Evolutionary conservation across 2,113 vertebrate genomes (phyloP).

Genomic region (Peromyscus californicus): DNA sequence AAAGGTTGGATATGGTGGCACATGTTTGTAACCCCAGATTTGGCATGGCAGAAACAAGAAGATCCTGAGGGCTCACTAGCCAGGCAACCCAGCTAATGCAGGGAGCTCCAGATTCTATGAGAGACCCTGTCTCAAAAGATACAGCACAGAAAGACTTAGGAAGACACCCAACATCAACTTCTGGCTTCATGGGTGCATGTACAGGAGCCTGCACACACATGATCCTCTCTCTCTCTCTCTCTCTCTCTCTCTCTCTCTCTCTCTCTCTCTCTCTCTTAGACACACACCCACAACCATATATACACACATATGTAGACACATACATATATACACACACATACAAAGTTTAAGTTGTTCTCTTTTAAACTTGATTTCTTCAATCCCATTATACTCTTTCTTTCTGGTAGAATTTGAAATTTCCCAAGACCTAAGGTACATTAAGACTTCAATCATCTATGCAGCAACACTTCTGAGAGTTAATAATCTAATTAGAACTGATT

Average conservation of each 20-base stretch:
- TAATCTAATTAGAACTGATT: background rate
- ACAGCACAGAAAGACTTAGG: no score
- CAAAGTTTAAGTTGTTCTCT: background rate
- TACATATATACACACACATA: background rate
- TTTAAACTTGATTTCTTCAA: slow-evolving; percentile 8
- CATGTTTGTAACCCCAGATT: background rate
- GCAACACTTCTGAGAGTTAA: background rate
- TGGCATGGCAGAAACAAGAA: background rate
- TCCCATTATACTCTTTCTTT: background rate
- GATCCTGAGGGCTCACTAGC: background rate
- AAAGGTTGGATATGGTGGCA: background rate
- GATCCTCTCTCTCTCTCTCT: background rate
- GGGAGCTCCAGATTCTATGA: background rate
- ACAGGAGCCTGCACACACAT: background rate
- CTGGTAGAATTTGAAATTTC: slow-evolving; percentile 9
- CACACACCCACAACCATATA: no score
- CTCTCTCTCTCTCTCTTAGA: no score
- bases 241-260: background rate
- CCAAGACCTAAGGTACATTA: background rate
- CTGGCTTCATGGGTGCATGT: background rate
- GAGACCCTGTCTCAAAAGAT: background rate
- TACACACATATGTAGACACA: no score
- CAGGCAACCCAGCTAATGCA: no score
- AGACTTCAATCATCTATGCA: slow-evolving; percentile 6
- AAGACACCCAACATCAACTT: background rate